A percentile compares a stretch with the other conserved stretches of the same genome.
These are phyloP conservation scores for Martes martes DNA, from an alignment of 2,113 vertebrate genomes.

Conservation along the genomic window DNA sequence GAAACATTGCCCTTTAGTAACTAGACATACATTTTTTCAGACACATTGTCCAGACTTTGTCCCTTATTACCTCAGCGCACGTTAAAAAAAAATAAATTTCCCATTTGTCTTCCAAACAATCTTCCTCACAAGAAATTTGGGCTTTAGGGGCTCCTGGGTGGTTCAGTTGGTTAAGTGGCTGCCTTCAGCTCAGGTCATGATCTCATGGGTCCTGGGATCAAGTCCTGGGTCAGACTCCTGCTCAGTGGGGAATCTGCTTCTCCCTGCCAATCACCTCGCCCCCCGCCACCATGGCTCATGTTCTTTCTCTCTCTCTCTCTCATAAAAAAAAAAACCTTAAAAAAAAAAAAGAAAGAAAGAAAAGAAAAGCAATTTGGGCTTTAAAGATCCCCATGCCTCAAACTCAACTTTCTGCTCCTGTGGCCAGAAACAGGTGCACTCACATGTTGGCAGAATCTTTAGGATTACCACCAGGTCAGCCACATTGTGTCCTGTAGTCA, in stretches of 20 bases:
- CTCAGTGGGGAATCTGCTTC: background rate
- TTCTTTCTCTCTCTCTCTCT: too few relatives aligned
- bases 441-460: constrained; percentile 96
- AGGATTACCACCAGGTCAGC: constrained; percentile 97
- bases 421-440: constrained; percentile 62
- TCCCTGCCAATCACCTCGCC: background rate
- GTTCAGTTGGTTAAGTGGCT: background rate
- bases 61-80: background rate
- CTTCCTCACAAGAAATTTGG: background rate
- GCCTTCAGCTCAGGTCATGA: background rate
- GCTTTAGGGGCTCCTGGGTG: background rate
- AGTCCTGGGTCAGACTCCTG: background rate
- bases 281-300: too few relatives aligned
- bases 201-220: background rate
- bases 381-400: background rate
- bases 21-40: background rate
- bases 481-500: constrained; percentile 97
- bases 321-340: too few relatives aligned
- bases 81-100: background rate
- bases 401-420: background rate
- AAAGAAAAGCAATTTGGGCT: background rate
- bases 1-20: background rate
- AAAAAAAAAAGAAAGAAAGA: too few relatives aligned
- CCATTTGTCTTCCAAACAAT: background rate
- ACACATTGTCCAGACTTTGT: background rate